These are phyloP conservation scores for Zhuqinia jingwanae DNA, from an alignment of 2,888 invertebrate genomes.

Conservation along the genomic window DNA sequence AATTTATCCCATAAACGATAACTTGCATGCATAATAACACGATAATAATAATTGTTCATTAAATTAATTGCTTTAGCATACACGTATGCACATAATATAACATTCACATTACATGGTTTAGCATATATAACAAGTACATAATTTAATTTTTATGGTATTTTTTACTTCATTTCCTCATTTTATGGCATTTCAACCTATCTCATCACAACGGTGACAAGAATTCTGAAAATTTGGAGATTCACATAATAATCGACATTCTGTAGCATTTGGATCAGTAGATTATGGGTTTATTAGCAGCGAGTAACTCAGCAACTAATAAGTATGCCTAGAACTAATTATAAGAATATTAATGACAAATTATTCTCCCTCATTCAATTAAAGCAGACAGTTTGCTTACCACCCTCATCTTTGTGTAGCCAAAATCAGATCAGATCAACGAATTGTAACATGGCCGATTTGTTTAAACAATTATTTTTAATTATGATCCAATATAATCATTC, in stretches of 20 bases:
- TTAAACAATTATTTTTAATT: constrained; percentile 8
- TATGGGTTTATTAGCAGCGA: too few relatives aligned
- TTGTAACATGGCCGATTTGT: background rate
- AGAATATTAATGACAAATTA: background rate
- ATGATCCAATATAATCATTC: constrained; percentile 13
- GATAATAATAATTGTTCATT: background rate
- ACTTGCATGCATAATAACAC: background rate
- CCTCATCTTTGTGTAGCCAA: background rate
- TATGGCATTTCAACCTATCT: background rate
- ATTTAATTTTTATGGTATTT: background rate
- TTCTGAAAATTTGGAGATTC: background rate
- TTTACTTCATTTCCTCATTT: too few relatives aligned
- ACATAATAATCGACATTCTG: too few relatives aligned
- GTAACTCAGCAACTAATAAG: too few relatives aligned
- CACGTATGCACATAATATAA: too few relatives aligned
- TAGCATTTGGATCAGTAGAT: too few relatives aligned
- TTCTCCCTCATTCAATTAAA: background rate
- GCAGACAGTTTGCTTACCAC: background rate
- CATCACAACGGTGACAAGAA: too few relatives aligned
- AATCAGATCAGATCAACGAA: background rate
- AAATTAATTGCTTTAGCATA: too few relatives aligned
- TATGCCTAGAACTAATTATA: too few relatives aligned
- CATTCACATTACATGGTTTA: too few relatives aligned
- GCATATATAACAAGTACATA: background rate
- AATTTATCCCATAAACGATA: background rate